phyloP scores from a whole-genome alignment of 2,888 invertebrate genomes.

The Orthonychiurus folsomi region DNA sequence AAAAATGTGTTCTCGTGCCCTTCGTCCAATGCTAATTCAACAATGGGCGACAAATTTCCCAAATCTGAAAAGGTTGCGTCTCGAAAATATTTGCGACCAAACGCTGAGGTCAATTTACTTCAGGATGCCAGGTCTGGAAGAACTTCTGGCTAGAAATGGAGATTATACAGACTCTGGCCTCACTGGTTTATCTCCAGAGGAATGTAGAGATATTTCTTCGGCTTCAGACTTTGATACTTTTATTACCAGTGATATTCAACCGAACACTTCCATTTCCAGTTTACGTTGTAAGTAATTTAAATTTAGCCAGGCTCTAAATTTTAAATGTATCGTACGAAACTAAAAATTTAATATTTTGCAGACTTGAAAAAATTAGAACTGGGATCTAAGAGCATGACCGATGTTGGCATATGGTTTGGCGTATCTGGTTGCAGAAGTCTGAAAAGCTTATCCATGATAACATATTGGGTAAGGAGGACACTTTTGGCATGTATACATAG shows the following conservation, averaged over 20 bases:
- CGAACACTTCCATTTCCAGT: not conserved
- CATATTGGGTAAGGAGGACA: slow-evolving; percentile 8
- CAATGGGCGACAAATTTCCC: slow-evolving; percentile 17
- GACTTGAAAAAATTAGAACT: slow-evolving; percentile 20
- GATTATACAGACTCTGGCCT: slow-evolving; percentile 19
- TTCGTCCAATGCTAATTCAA: not conserved
- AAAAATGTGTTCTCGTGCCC: not conserved
- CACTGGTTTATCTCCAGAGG: slow-evolving; percentile 16
- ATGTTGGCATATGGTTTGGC: slow-evolving; percentile 20
- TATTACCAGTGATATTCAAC: not conserved
- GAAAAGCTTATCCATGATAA: slow-evolving; percentile 20
- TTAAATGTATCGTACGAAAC: too few species aligned
- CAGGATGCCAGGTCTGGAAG: slow-evolving; percentile 20
- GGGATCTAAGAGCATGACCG: slow-evolving; percentile 21
- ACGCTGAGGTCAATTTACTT: slow-evolving; percentile 18
- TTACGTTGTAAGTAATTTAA: slow-evolving; percentile 3
- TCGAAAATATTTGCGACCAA: slow-evolving; percentile 22
- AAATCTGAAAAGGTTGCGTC: slow-evolving; percentile 15
- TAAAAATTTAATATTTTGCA: too few species aligned
- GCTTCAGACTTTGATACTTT: not conserved
- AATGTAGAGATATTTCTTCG: not conserved
- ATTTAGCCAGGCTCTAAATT: not conserved
- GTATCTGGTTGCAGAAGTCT: slow-evolving; percentile 21
- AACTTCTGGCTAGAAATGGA: slow-evolving; percentile 19
- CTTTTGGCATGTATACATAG: not conserved